phyloP scores from a whole-genome alignment of 2,888 invertebrate species.

The Cabera pusaria region DNA sequence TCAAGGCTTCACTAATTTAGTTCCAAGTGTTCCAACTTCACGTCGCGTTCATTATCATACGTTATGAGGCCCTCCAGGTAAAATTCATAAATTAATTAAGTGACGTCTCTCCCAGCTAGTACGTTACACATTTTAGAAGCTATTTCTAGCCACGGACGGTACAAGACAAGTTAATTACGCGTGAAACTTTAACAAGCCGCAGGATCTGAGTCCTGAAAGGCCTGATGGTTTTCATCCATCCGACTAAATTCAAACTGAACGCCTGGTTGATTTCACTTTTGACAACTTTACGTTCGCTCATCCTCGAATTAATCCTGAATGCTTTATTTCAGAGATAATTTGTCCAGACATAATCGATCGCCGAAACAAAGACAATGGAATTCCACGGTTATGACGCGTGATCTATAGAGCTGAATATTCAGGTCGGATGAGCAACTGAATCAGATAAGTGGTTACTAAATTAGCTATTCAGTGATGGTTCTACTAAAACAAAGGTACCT shows the following conservation, averaged over 20 bases:
- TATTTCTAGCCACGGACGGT: constrained; percentile 19
- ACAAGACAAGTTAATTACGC: constrained; percentile 43
- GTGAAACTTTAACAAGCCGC: constrained; percentile 44
- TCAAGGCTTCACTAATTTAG: constrained; percentile 34
- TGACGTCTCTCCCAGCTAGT: constrained; percentile 29
- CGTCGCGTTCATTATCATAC: constrained; percentile 65
- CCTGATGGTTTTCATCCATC: constrained; percentile 47
- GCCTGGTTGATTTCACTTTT: constrained; percentile 48
- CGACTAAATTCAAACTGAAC: constrained; percentile 43
- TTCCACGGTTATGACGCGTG: constrained; percentile 59
- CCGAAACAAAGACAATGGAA: constrained; percentile 59
- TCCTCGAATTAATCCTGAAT: constrained; percentile 38
- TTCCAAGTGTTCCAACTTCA: constrained; percentile 26
- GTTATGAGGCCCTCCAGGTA: constrained; percentile 55
- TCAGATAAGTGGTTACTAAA: constrained; percentile 72
- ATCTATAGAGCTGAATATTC: constrained; percentile 72
- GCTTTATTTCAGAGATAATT: constrained; percentile 43
- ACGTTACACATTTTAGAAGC: constrained; percentile 37
- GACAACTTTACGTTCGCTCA: constrained; percentile 40
- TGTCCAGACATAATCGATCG: constrained; percentile 38
- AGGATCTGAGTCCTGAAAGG: constrained; percentile 39
- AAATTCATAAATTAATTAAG: constrained; percentile 59
- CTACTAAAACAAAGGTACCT: constrained; percentile 69
- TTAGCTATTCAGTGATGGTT: constrained; percentile 66
- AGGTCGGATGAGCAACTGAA: constrained; percentile 74